Evolutionary conservation across 2,888 invertebrate genomes (phyloP), one percentile per base, ranked within the genome.

Genomic region (Drosophila demipolita): DNA sequence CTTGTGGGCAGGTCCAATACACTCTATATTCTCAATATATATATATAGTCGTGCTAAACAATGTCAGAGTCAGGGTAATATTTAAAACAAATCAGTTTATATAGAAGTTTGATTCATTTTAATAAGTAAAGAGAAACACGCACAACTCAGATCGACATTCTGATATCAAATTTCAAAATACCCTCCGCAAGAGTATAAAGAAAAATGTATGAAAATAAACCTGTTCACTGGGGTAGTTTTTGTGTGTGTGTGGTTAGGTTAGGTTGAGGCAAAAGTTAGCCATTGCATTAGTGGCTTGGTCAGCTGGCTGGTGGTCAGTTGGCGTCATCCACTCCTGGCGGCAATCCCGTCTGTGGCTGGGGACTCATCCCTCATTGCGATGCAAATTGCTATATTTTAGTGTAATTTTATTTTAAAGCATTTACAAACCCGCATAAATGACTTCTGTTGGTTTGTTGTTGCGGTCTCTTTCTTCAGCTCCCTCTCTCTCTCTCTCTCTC

Each of bases 341-440:
- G 12, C 38, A 38, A 17, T 26, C 33, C 15, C 48, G 59, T 48
- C 33, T 54, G 58, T 49, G 54, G 52, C 53, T 50, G 26, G 75
- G 23, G 71, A 45, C n/a, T 35, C 49, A 29, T 55, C 42, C 45
- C 58, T 61, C 65, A 65, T 89, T 87, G 85, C 73, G 67, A 87
- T 86, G 86, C 87, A 86, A 89, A 86, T 89, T 89, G 85, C 78
- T 72, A 67, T 80, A 84, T 73, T 87, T 89, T 82, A 75, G 75
- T 84, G 55, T 73, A 78, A 87, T 87, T 87, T 82, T 75, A 78
- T 82, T 85, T 85, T 75, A 66, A 71, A 71, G 64, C 70, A 57
- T 63, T 69, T 55, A 66, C 50, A 36, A 65, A 57, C 50, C 40
- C 59, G 33, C 40, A 58, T 36, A 26, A 26, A 42, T 55, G 53